Evolutionary conservation across 2,113 vertebrate species (phyloP), one percentile per base, ranked within the genome.

Genomic region (Leuciscus idus): DNA sequence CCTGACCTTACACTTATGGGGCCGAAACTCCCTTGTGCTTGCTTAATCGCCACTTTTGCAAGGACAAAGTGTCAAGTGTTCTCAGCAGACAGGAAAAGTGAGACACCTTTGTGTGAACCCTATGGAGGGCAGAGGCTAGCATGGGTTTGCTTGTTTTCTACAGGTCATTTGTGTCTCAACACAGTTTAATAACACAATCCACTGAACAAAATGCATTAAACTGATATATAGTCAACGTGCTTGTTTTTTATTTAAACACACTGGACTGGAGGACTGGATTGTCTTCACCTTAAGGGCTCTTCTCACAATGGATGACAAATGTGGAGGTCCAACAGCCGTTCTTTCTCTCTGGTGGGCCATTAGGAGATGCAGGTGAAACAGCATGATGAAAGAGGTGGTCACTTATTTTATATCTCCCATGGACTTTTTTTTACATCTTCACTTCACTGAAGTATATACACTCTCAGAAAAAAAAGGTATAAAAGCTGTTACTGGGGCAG

Each of bases 1-100:
- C 39, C 33, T 84, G 75, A 78, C 85, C 80, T 83, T 33, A 84
- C 39, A 62, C 86, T 74, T 84, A 52, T 33, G 28, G 62, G 78
- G 85, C 72, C 78, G 77, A 85, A 89, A 66, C 72, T 50, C 61
- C 77, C 48, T 86, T 39, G 11, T 26, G 19, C 75, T 81, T 82
- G 61, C 43, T 78, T 89, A 79, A 83, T 83, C 36, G 59, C 21
- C 36, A 17, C 85, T 76, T 83, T 81, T 75, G 55, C 78, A 26
- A 84, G 57, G 73, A 87, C 78, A 62, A 89, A 87, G 84, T 85
- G 23, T 43, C 77, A 55, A 84, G 70, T 84, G 72, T 83, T 73
- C 82, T 82, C 39, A 76, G 57, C 21, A 13, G 21, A 83, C 21
- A 21, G 61, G 23, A 46, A 28, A 43, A 77, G 64, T 39, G 23